Conservation (phyloP, 2,888 invertebrate species). For the Leptinotarsa rubiginosa region DNA sequence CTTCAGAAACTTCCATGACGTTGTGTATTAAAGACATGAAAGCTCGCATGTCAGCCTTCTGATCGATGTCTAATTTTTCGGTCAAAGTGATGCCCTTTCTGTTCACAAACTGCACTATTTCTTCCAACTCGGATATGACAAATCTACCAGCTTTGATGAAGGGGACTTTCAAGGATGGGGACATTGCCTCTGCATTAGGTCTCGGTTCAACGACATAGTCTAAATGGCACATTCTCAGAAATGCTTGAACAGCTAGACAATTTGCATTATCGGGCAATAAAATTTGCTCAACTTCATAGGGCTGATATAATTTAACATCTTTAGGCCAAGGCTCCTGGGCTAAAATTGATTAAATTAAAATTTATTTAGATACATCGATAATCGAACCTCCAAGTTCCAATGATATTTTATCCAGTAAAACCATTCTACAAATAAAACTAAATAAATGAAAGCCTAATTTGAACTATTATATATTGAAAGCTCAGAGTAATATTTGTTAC, state of each 20-base stretch:
- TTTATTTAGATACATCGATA: neutral
- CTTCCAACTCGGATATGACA: slow-evolving; percentile 90
- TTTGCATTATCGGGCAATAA: slow-evolving; percentile 93
- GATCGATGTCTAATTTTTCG: slow-evolving; percentile 75
- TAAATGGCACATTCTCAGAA: slow-evolving; percentile 91
- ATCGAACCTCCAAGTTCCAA: slow-evolving; percentile 57
- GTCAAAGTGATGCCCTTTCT: slow-evolving; percentile 86
- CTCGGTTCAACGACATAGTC: slow-evolving; percentile 84
- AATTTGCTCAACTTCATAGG: slow-evolving; percentile 94
- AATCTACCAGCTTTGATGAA: slow-evolving; percentile 92
- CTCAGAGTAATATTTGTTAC: too few relatives aligned
- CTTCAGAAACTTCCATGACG: slow-evolving; percentile 92
- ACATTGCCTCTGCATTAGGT: slow-evolving; percentile 96
- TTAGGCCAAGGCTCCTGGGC: slow-evolving; percentile 93
- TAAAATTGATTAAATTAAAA: slow-evolving; percentile 60
- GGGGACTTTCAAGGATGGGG: slow-evolving; percentile 92
- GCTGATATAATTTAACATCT: slow-evolving; percentile 87
- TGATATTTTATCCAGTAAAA: slow-evolving; percentile 54
- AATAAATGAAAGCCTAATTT: too few relatives aligned
- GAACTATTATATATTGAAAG: too few relatives aligned
- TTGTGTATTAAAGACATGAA: slow-evolving; percentile 92
- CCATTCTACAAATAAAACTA: slow-evolving; percentile 43
- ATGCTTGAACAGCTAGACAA: slow-evolving; percentile 92
- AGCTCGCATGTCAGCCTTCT: slow-evolving; percentile 92
- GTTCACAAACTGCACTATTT: slow-evolving; percentile 89